These are phyloP conservation scores for Hesperophylax magnus DNA, from an alignment of 1,140 invertebrate genomes.

Conservation along the genomic window DNA sequence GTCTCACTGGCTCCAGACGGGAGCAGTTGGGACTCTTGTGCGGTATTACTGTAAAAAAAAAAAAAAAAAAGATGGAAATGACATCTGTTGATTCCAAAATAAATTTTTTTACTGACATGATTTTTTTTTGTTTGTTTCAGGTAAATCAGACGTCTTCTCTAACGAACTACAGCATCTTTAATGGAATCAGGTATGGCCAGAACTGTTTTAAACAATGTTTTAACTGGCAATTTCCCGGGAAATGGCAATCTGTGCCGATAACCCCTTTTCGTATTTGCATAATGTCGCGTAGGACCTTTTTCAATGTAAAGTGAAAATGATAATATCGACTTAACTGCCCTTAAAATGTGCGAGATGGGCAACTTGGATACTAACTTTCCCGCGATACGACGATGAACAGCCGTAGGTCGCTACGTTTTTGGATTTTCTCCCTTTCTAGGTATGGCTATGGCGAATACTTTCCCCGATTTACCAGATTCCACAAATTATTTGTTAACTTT, in stretches of 20 bases:
- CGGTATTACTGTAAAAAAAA: too few relatives aligned
- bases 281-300: not conserved
- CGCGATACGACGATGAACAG: too few relatives aligned
- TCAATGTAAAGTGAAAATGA: not conserved
- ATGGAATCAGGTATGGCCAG: not conserved
- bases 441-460: too few relatives aligned
- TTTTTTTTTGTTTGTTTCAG: conserved; percentile 30
- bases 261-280: not conserved
- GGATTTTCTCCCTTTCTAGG: too few relatives aligned
- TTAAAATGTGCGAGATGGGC: not conserved
- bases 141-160: not conserved
- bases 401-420: too few relatives aligned
- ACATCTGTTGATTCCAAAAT: not conserved
- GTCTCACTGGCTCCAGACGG: too few relatives aligned
- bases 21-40: too few relatives aligned
- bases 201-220: not conserved
- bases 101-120: not conserved
- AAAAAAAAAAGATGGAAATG: not conserved
- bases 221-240: not conserved
- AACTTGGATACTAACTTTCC: too few relatives aligned
- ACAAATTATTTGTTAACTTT: too few relatives aligned
- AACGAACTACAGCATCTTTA: not conserved
- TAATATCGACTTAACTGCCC: not conserved
- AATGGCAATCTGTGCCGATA: not conserved
- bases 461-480: too few relatives aligned